phyloP scores from a whole-genome alignment of 2,113 vertebrate species.

The Scortum barcoo region DNA sequence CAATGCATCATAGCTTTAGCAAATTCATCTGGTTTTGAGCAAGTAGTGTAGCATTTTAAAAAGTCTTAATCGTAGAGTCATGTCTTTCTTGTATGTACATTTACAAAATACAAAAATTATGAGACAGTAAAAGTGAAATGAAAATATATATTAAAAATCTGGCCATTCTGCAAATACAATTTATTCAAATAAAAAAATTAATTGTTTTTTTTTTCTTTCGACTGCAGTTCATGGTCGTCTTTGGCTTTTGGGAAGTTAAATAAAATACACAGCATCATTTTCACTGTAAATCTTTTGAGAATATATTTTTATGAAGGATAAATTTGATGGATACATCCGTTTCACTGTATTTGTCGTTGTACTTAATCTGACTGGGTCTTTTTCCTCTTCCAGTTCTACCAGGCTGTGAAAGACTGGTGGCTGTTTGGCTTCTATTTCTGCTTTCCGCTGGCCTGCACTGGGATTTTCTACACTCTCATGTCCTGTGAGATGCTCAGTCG shows the following conservation, averaged over 20 bases:
- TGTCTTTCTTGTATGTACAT: too few species aligned
- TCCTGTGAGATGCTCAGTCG: slow-evolving; percentile 93
- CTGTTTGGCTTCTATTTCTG: slow-evolving; percentile 94
- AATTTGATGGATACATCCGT: neutral
- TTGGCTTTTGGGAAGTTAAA: neutral
- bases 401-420: slow-evolving; percentile 92
- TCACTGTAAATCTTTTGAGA: neutral
- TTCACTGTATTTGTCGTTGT: neutral
- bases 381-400: slow-evolving; percentile 85
- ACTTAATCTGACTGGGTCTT: neutral
- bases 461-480: slow-evolving; percentile 94
- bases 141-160: too few species aligned
- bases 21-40: neutral
- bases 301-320: neutral
- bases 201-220: neutral
- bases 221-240: neutral
- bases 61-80: too few species aligned
- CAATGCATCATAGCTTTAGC: neutral
- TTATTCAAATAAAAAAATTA: too few species aligned
- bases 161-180: too few species aligned
- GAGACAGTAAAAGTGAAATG: too few species aligned
- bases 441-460: slow-evolving; percentile 90
- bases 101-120: too few species aligned
- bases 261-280: neutral
- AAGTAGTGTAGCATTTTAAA: too few species aligned